Conservation (phyloP, 2,113 vertebrate genomes). For the Mystacornis crossleyi region DNA sequence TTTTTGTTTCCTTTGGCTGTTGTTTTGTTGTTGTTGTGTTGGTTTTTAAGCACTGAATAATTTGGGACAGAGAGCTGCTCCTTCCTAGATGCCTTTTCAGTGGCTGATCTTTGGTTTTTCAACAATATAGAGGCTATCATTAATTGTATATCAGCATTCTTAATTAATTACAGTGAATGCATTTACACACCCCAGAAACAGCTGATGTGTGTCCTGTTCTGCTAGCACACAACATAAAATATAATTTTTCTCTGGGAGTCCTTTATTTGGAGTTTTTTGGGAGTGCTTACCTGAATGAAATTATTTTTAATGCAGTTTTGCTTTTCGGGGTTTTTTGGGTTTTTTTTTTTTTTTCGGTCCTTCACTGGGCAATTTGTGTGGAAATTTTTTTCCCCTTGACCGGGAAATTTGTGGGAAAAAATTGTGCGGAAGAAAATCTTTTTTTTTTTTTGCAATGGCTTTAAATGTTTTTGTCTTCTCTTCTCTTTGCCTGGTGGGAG, state of each 20-base stretch:
- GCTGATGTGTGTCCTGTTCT: not conserved
- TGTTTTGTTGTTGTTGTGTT: not conserved
- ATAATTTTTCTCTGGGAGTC: fast-evolving
- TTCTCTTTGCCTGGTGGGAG: not conserved
- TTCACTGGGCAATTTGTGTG: not conserved
- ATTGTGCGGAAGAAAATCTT: fast-evolving
- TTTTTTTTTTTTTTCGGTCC: not conserved
- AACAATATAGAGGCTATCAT: fast-evolving
- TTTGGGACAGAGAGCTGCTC: not conserved
- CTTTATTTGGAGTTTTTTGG: not conserved
- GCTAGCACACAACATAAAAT: not conserved
- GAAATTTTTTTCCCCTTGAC: no score
- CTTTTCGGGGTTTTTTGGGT: not conserved
- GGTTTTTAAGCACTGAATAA: not conserved
- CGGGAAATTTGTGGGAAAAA: not conserved
- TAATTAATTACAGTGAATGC: not conserved
- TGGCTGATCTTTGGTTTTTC: not conserved
- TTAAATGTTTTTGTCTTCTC: not conserved
- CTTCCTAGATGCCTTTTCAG: not conserved
- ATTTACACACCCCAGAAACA: not conserved
- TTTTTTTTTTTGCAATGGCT: not conserved
- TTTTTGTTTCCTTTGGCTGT: not conserved
- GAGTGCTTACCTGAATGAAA: not conserved
- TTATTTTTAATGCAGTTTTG: not conserved
- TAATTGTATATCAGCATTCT: not conserved